phyloP scores from a whole-genome alignment of 2,113 vertebrate species.

The Ceuthmochares aereus region DNA sequence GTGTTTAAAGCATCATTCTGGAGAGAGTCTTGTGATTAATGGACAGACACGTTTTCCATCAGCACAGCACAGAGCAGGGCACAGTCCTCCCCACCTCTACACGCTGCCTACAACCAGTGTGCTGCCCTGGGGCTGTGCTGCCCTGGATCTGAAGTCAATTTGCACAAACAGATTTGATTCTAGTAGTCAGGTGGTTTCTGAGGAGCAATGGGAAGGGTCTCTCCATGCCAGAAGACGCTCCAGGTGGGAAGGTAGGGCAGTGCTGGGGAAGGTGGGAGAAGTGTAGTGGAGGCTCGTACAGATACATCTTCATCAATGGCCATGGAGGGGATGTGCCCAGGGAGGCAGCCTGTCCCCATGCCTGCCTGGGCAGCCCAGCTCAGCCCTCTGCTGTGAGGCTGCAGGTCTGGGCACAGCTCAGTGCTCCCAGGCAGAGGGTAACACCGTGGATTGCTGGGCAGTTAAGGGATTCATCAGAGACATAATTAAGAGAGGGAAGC shows the following conservation, averaged over 20 bases:
- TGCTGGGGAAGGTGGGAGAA: neutral
- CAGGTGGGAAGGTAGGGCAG: neutral
- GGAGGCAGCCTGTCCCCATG: fast-evolving
- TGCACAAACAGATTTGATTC: fast-evolving
- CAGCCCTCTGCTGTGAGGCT: neutral
- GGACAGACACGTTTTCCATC: fast-evolving
- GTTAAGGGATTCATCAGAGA: neutral
- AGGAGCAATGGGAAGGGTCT: neutral
- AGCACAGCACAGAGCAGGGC: neutral
- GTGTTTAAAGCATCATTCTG: fast-evolving
- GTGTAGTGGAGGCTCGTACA: neutral
- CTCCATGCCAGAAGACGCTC: fast-evolving
- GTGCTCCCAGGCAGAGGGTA: neutral
- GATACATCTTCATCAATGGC: fast-evolving
- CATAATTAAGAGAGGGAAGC: neutral
- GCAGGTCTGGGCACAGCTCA: neutral
- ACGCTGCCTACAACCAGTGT: fast-evolving
- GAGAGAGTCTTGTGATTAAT: neutral
- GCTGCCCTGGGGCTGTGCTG: no score
- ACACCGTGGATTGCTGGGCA: neutral
- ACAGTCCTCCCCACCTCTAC: neutral
- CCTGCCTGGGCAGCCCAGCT: neutral
- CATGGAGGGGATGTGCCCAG: fast-evolving
- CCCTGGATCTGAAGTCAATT: fast-evolving
- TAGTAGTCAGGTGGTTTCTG: fast-evolving